Base-by-base conservation (phyloP, 2,113 vertebrate genomes). In the Eulacestoma nigropectus region DNA sequence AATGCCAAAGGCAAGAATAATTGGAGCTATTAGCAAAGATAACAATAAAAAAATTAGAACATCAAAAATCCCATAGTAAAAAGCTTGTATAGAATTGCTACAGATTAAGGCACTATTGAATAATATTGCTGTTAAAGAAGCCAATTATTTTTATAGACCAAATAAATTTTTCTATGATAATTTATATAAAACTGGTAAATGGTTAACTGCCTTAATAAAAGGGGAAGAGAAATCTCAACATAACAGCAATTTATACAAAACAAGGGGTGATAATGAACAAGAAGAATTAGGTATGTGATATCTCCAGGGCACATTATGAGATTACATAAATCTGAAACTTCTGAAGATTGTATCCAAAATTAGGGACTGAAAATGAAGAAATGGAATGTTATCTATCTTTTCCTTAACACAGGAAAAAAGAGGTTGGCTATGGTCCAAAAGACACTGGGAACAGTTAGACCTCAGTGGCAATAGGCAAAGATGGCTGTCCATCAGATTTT, bases 141-240 rank as follows among this genome's bases (percentile, higher is more conserved):
- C 90, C 97, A 97, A 97, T 98, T 98, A 98, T 97, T 98, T 98
- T 98, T 98, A 98, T 96, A 96, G 96, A 74, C 91, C 90, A 97
- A 98, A 97, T 98, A 98, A 97, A 92, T 98, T 98, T 98, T 96
- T 96, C 97, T 96, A 79, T 96, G 96, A 97, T 97, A 98, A 98
- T 97, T 97, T 96, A 97, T 96, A 98, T 93, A 97, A 97, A 98
- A 97, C 82, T 84, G 86, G 95, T 97, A 98, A 98, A 97, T 94
- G 94, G 97, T 96, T 97, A 98, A 98, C 86, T 96, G 82, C 96
- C 92, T 97, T 97, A 97, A 97, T 98, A 97, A 98, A 98, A 97
- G 44, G 33, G 55, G 86, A 92, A 97, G 77, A 96, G 86, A 96
- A 97, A 96, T 92, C 68, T 97, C 84, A 96, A 91, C 82, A 82